Evolutionary conservation across 2,888 invertebrate genomes (phyloP), one percentile per base, ranked within the genome.

Genomic region (Lathronympha strigana): DNA sequence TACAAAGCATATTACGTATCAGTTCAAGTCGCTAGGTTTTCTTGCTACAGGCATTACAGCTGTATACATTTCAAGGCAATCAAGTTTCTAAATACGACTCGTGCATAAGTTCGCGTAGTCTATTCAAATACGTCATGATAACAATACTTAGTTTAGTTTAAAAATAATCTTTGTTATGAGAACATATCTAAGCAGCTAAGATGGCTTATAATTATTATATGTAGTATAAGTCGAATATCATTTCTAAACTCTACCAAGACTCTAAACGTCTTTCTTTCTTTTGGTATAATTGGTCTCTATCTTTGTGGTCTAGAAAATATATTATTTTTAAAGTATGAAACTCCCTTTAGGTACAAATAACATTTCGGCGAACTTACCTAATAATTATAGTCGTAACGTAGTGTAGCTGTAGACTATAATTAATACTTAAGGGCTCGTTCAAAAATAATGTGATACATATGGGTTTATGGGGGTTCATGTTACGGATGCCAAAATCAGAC

Each of bases 11-110:
- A 51, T 51, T 60, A 58, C 25, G 58, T 45, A 66, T 67, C 63
- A 49, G 68, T 70, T 49, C 73, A 70, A 67, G 72, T 74, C 72
- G 71, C 70, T 76, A 71, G 69, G 66, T 63, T 66, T 72, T 67
- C 73, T 80, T 70, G 80, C 81, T 81, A 80, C 82, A 80, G 83
- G 82, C 83, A 83, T 86, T 81, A 80, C 82, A 80, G 83, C 82
- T 83, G 83, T 86, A 81, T 80, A 80, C 73, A 80, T 82, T 79
- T 85, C 86, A 88, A 88, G 88, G 88, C 75, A 78, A 88, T 81
- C 87, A 66, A 76, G 87, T 84, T 83, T 82, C 77, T 79, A 70
- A 79, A 77, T 76, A 74, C 50, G 55, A 50, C 55, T 45, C 43
- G 23, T 45, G 58, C 57, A 45, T 49, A 43, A 45, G 31, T 63